Evolutionary conservation across 1,140 invertebrate species (phyloP).

Genomic region (Octopus bimaculoides): DNA sequence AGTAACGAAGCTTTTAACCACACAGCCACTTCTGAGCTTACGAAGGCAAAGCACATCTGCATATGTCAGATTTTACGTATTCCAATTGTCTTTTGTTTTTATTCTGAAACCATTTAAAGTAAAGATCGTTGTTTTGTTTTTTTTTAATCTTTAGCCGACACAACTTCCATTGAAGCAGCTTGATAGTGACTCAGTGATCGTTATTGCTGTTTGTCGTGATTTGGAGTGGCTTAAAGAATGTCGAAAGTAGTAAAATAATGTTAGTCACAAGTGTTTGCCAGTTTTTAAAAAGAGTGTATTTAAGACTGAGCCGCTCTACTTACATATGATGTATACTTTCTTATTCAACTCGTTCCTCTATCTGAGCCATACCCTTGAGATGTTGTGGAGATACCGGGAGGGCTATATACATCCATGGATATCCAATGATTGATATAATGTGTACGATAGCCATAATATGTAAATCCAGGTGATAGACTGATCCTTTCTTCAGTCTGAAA

Average conservation of each 20-base stretch:
- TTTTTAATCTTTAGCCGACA: too few relatives aligned
- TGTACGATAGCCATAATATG: constrained; percentile 67
- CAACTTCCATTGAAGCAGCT: too few relatives aligned
- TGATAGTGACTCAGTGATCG: too few relatives aligned
- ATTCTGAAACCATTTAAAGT: too few relatives aligned
- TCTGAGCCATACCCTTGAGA: constrained; percentile 66
- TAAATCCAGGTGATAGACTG: constrained; percentile 67
- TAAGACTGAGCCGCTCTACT: constrained; percentile 28
- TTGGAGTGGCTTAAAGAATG: constrained; percentile 61
- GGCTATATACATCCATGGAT: constrained; percentile 66
- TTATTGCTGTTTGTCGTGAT: too few relatives aligned
- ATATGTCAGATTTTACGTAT: too few relatives aligned
- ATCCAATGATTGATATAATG: constrained; percentile 63
- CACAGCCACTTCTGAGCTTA: too few relatives aligned
- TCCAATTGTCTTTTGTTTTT: too few relatives aligned
- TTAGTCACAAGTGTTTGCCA: too few relatives aligned
- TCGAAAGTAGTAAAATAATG: constrained; percentile 43
- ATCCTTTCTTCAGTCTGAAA: constrained; percentile 66
- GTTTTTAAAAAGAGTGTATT: background rate
- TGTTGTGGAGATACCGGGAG: constrained; percentile 69
- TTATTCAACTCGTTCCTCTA: constrained; percentile 68
- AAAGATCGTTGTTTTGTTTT: too few relatives aligned
- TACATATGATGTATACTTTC: constrained; percentile 70
- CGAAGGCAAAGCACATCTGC: too few relatives aligned
- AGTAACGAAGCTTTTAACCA: too few relatives aligned